These are phyloP conservation scores for Agelaius phoeniceus DNA, from an alignment of 2,113 vertebrate species.

Conservation along the genomic window DNA sequence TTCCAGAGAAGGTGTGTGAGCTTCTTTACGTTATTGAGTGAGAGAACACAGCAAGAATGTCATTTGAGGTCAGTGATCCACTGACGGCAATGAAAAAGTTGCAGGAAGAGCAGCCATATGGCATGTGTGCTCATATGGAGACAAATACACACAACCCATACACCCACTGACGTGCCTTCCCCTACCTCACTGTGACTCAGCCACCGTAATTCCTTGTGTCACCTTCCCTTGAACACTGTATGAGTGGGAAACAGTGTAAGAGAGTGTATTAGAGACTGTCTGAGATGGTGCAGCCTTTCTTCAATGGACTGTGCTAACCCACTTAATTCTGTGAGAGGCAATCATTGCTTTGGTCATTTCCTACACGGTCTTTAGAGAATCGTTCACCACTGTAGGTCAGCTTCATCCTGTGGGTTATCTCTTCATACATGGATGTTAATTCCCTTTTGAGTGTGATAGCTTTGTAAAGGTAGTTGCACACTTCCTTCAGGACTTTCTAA, in stretches of 20 bases:
- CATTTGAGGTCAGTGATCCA: not conserved
- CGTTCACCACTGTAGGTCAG: not conserved
- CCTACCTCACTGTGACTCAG: not conserved
- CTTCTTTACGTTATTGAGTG: not conserved
- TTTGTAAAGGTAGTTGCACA: not conserved
- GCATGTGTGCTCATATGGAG: not conserved
- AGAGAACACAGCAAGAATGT: not conserved
- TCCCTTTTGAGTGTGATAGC: not conserved
- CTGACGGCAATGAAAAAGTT: not conserved
- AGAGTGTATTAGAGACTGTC: not conserved
- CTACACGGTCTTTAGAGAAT: not conserved
- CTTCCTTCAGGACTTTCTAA: conserved; percentile 23
- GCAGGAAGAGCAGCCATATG: not conserved
- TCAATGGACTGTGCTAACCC: not conserved
- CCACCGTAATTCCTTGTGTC: not conserved
- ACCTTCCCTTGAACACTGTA: not conserved
- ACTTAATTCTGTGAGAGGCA: not conserved
- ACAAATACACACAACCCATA: not conserved
- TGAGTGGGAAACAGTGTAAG: not conserved
- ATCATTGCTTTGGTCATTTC: not conserved
- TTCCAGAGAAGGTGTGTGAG: not conserved
- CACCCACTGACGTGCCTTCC: not conserved
- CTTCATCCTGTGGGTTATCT: not conserved
- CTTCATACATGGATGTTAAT: not conserved
- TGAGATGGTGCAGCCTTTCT: not conserved